Conservation (phyloP, 2,797 vertebrate genomes). For the Melanotaenia nigrans region DNA sequence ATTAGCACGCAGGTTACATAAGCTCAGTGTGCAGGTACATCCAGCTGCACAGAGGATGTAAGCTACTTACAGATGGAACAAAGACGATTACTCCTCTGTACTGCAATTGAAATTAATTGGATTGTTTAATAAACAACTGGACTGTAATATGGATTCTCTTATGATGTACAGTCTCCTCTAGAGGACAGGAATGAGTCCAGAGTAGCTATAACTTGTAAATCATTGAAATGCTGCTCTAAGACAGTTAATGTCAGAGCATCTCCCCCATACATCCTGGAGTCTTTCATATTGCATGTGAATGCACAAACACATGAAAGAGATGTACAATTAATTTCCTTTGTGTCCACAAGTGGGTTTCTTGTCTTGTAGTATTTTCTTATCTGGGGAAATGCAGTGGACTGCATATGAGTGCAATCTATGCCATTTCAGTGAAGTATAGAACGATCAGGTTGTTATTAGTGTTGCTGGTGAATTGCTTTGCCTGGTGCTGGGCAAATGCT, state of each 20-base stretch:
- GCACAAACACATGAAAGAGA: conserved; percentile 16
- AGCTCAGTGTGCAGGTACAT: conserved; percentile 65
- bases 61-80: conserved; percentile 78
- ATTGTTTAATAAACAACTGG: conserved; percentile 64
- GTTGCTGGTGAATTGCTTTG: conserved; percentile 48
- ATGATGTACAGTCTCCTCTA: conserved; percentile 22
- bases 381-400: conserved; percentile 15
- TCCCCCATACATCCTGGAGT: conserved; percentile 20
- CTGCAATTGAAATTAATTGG: conserved; percentile 74
- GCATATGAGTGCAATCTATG: conserved; percentile 14
- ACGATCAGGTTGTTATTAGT: conserved; percentile 61
- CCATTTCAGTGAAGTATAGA: conserved; percentile 25
- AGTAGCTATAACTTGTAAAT: conserved; percentile 40
- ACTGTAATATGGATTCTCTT: conserved; percentile 42
- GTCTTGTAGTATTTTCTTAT: conserved; percentile 11
- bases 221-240: conserved; percentile 37
- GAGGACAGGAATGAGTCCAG: conserved; percentile 19
- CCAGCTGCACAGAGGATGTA: conserved; percentile 74
- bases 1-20: conserved; percentile 70
- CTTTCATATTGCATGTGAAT: conserved; percentile 11
- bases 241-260: conserved; percentile 32
- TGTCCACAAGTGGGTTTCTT: conserved; percentile 10
- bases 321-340: conserved; percentile 1
- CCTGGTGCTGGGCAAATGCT: conserved; percentile 57
- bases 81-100: conserved; percentile 78